Conservation (phyloP, 2,113 vertebrate species). For the Syngnathoides biaculeatus region DNA sequence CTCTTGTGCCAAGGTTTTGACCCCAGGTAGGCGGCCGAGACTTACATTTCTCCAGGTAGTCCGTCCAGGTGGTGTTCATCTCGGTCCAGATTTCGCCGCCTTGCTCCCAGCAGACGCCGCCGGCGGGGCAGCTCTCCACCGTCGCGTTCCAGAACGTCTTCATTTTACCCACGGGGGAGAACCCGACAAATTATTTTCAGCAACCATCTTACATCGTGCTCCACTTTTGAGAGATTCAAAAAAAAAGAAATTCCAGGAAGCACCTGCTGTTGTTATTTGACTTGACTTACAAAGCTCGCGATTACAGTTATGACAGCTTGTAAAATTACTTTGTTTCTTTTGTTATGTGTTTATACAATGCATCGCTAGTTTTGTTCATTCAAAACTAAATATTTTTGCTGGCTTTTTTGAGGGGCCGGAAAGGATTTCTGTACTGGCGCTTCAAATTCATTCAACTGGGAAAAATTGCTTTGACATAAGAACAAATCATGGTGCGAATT, state of each 20-base stretch:
- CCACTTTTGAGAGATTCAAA: no score
- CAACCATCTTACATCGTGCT: background rate
- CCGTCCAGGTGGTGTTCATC: constrained; percentile 68
- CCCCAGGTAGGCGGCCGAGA: constrained; percentile 13
- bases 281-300: background rate
- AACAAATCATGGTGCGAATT: no score
- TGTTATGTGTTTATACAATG: no score
- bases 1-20: constrained; percentile 26
- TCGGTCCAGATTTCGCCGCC: constrained; percentile 70
- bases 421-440: no score
- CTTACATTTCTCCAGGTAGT: constrained; percentile 82
- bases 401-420: no score
- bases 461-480: no score
- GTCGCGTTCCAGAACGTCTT: constrained; percentile 81
- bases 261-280: background rate
- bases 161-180: background rate
- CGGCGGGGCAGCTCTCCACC: constrained; percentile 72
- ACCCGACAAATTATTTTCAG: background rate
- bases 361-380: no score
- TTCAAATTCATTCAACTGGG: no score
- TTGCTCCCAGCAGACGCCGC: constrained; percentile 73
- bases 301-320: no score
- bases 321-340: no score
- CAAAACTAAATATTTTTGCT: no score
- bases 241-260: no score